Evolutionary conservation across 2,797 vertebrate species (phyloP), one percentile per base, ranked within the genome.

Genomic region (Smutsia temminckii): DNA sequence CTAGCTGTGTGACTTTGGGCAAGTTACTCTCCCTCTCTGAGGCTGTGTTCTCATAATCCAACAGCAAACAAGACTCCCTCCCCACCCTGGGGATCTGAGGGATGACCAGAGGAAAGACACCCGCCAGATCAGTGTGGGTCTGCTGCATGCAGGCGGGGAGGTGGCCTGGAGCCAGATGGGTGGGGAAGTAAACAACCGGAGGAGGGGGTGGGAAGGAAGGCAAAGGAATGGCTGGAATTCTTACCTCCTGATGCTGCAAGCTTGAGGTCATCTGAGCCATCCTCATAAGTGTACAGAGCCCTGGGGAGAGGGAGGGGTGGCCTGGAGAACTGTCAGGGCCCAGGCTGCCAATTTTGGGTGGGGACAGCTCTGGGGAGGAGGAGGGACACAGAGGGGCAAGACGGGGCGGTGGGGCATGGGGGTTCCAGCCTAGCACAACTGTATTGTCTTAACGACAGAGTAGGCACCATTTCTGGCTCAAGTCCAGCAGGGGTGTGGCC

Each of bases 251-350:
- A 99, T 0, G 99, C 98, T 55, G 99, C 98, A 98, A 99, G 97
- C 61, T 98, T 99, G 98, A 99, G 98, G 97, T 99, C 99, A 96
- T 99, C 99, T 5, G 98, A 99, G 88, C 99, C 99, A 72, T 99
- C 99, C 97, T 99, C 99, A 0, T 99, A 99, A 0, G 99, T 99
- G 98, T 99, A 99, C 97, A 99, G 98, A 91, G 99, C 99, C 99
- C 99, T 99, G 98, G 85, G 93, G 96, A 96, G 86, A 96, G 91
- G 97, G 91, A 98, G 53, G 95, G 57, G 89, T 6, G 12, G 2
- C 46, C 93, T 59, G 46, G 17, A 69, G 78, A 93, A 89, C 49
- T 63, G 29, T 59, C 61, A 75, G 68, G 85, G 71, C 87, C 53
- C 29, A 32, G 71, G 57, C 17, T 5, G 72, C 94, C 95, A 93